phyloP scores from a whole-genome alignment of 2,888 invertebrate species.

The Agonum fuliginosum region DNA sequence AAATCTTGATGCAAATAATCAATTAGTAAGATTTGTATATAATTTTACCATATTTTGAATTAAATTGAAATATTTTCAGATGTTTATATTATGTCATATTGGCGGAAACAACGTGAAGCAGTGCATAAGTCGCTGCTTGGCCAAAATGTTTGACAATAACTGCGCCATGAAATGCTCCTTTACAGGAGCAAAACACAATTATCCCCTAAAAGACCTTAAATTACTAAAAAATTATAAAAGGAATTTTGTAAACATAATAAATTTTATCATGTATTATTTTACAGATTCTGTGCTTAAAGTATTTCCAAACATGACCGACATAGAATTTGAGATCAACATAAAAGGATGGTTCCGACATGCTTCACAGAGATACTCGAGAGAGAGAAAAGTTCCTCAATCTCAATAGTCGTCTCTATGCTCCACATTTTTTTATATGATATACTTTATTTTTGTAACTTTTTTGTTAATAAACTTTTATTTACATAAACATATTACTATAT shows the following conservation, averaged over 20 bases:
- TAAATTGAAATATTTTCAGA: not conserved
- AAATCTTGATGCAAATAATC: constrained; percentile 1
- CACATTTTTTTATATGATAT: too few relatives aligned
- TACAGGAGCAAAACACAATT: not conserved
- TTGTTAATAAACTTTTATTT: too few relatives aligned
- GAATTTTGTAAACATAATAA: not conserved
- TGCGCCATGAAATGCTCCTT: not conserved
- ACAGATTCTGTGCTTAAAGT: not conserved
- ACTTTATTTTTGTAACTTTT: too few relatives aligned
- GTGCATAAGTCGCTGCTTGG: not conserved
- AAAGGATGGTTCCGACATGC: constrained; percentile 13
- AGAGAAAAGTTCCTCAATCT: constrained; percentile 58
- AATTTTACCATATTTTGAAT: not conserved
- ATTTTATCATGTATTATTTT: not conserved
- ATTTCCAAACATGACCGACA: not conserved
- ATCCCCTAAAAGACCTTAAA: not conserved
- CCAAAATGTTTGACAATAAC: constrained; percentile 3
- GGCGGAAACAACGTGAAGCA: constrained; percentile 10
- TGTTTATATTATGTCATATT: constrained; percentile 1
- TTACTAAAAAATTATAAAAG: not conserved
- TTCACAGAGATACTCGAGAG: not conserved
- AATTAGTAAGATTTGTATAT: not conserved
- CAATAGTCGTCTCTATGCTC: too few relatives aligned
- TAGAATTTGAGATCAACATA: constrained; percentile 16
- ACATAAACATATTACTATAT: too few relatives aligned